Evolutionary conservation across 2,797 vertebrate species (phyloP).

Genomic region (Ctenochaetus hawaiiensis): DNA sequence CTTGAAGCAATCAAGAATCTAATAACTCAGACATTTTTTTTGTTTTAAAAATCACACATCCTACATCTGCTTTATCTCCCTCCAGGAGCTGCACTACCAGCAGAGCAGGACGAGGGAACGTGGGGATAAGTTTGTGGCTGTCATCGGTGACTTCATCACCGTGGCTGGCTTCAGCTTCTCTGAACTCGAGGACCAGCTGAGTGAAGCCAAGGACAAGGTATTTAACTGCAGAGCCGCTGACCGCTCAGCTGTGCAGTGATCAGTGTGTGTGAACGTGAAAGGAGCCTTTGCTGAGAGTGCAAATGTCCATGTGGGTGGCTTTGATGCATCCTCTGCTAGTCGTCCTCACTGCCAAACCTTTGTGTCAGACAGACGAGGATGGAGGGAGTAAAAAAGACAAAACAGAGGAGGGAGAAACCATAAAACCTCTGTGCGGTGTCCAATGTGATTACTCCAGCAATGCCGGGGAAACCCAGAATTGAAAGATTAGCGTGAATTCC

Average conservation of each 20-base stretch:
- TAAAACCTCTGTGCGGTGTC: slow-evolving; percentile 49
- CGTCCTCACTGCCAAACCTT: slow-evolving; percentile 28
- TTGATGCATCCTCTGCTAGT: not conserved
- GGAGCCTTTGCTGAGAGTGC: not conserved
- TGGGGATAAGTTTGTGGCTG: slow-evolving; percentile 93
- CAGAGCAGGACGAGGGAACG: slow-evolving; percentile 87
- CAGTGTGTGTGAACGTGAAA: not conserved
- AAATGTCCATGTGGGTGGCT: slow-evolving; percentile 46
- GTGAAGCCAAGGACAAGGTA: slow-evolving; percentile 96
- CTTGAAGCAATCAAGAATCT: not conserved
- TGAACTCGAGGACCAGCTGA: slow-evolving; percentile 95
- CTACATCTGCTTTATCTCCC: not conserved
- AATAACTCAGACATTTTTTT: not conserved
- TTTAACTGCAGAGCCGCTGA: not conserved
- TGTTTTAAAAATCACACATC: not conserved
- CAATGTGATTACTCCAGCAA: slow-evolving; percentile 65
- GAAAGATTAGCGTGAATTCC: slow-evolving; percentile 38
- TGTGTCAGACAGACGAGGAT: slow-evolving; percentile 31
- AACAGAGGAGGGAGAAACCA: slow-evolving; percentile 44
- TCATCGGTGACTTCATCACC: slow-evolving; percentile 97
- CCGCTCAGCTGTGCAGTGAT: not conserved
- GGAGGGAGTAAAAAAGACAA: slow-evolving; percentile 20
- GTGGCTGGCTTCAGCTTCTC: slow-evolving; percentile 99
- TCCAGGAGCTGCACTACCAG: slow-evolving; percentile 95
- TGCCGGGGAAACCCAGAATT: slow-evolving; percentile 61